phyloP scores from a whole-genome alignment of 2,888 invertebrate genomes.

The Odiellus spinosus region DNA sequence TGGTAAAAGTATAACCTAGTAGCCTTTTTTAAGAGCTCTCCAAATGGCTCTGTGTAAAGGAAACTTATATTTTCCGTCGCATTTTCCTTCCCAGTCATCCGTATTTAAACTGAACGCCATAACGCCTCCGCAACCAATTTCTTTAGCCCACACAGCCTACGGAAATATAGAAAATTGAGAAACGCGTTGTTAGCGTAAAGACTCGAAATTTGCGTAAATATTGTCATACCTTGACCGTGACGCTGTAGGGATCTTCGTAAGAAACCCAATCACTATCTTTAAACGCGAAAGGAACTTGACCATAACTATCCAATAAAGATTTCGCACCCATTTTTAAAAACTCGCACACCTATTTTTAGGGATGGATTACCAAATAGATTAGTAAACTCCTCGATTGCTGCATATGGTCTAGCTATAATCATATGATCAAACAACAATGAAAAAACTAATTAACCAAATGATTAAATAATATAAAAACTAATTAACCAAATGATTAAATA shows the following conservation, averaged over 20 bases:
- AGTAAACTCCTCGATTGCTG: no score
- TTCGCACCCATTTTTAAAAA: conserved; percentile 45
- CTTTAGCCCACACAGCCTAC: conserved; percentile 31
- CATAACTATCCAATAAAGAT: conserved; percentile 45
- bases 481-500: no score
- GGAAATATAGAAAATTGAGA: background rate
- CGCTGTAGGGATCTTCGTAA: conserved; percentile 54
- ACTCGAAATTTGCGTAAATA: background rate
- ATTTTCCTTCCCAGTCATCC: conserved; percentile 45
- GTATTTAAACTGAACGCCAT: conserved; percentile 70
- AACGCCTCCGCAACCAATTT: conserved; percentile 46
- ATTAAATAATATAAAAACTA: no score
- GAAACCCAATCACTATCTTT: conserved; percentile 61
- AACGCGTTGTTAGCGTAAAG: background rate
- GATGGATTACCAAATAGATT: no score
- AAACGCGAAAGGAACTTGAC: conserved; percentile 59
- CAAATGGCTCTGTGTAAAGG: conserved; percentile 25
- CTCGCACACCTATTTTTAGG: conserved; percentile 39
- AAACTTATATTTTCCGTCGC: conserved; percentile 25
- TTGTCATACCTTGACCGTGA: conserved; percentile 37
- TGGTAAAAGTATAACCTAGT: no score
- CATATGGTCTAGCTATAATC: no score
- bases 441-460: no score
- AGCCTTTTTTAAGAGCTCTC: background rate
- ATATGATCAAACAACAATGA: no score